These are phyloP conservation scores for Drosophila emarginata DNA, from an alignment of 2,888 invertebrate genomes.

Conservation along the genomic window DNA sequence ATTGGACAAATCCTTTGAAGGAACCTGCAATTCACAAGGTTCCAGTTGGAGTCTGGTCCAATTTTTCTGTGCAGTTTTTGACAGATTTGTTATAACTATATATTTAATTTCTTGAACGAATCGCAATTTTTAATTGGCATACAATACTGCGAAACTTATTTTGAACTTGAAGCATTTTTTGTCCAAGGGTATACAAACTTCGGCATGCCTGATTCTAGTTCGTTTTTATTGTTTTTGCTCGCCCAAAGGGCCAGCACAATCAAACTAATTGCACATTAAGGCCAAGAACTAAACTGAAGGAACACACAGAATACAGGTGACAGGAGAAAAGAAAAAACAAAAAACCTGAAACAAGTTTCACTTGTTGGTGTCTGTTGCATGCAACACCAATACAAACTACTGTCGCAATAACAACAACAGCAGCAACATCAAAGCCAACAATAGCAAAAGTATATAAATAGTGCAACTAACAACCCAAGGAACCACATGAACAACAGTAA, in stretches of 20 bases:
- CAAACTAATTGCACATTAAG: constrained; percentile 1
- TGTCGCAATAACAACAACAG: constrained; percentile 5
- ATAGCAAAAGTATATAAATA: constrained; percentile 22
- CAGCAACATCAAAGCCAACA: background rate
- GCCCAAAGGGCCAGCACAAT: too few species aligned
- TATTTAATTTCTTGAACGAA: too few species aligned
- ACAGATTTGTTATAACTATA: too few species aligned
- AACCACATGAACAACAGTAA: constrained; percentile 34
- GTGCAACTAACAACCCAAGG: constrained; percentile 21
- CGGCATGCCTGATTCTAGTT: background rate
- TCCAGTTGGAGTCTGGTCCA: too few species aligned
- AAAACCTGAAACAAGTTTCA: background rate
- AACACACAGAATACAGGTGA: too few species aligned
- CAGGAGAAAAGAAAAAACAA: background rate
- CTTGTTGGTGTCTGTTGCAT: background rate
- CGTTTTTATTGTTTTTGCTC: background rate
- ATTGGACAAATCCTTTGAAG: too few species aligned
- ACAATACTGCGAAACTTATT: too few species aligned
- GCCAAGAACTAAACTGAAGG: background rate
- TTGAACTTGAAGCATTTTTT: too few species aligned
- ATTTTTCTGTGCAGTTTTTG: too few species aligned
- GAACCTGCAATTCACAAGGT: too few species aligned
- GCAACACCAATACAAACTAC: constrained; percentile 4
- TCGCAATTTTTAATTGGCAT: too few species aligned
- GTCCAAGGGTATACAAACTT: too few species aligned